Base-by-base conservation (phyloP, 2,113 vertebrate species). In the Orthonyx spaldingii region DNA sequence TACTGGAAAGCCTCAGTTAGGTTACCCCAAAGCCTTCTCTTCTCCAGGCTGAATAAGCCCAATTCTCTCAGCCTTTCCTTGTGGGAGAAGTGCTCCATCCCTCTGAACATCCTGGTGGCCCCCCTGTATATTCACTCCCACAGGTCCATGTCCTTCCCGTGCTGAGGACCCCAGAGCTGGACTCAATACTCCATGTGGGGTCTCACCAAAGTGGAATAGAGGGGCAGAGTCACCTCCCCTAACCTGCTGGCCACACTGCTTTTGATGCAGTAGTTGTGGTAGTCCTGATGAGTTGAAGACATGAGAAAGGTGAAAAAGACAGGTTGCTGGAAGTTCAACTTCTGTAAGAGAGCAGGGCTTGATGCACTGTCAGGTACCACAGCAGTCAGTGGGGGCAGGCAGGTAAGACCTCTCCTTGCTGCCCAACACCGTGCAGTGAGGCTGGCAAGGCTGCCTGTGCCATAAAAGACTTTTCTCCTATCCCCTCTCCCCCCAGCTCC, bases 401-500 rank as follows among this genome's bases (percentile, higher is more conserved):
- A 30, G 52, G 16, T 12, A 14, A 50, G 30, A 42, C 15, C 8
- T 42, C 41, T 69, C 24, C 50, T 60, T 0, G 0, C 59, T 65
- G 37, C 69, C 75, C 39, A 26, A 11, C 46, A 12, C 55, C 5
- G 2, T 8, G 33, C 50, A 5, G 24, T 10, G 33, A 44, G 39
- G 60, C 47, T 66, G 35, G 35, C 60, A 63, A 39, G 33, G 33
- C 46, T 87, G 33, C 39, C 60, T 55, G 26, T 0, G 3, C 68
- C 52, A 74, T 35, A 35, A 78, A 81, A 70, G 1, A 14, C 0
- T 1, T 14, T 49, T 17, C 33, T 61, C 23, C 39, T 28, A 28
- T 32, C 4, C 33, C 19, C 28, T n/a, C 49, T 3, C 27, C 32
- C 7, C 11, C 1, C 35, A 49, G 2, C 5, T 7, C 4, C 3